Base-by-base conservation (phyloP, 2,797 vertebrate species). In the Echiichthys vipera region DNA sequence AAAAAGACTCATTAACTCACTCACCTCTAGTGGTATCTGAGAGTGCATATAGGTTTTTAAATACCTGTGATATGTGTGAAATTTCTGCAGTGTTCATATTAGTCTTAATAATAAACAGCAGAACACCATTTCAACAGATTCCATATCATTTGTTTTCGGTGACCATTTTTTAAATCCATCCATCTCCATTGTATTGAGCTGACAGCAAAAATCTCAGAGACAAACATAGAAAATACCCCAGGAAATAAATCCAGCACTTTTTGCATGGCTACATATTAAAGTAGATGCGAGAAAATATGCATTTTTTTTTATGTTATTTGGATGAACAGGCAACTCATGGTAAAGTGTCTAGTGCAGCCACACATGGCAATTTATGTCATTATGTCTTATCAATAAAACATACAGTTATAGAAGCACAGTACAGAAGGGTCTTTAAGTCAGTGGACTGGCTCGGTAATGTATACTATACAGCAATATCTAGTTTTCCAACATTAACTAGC, bases 1-100 rank as follows among this genome's bases (percentile, higher is more conserved):
- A 47, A 64, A 14, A 30, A 56, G 24, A 54, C 57, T 57, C 42
- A 27, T 72, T 58, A n/a, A 45, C 27, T 62, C 25, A 55, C 32
- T 30, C 22, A 11, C 13, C 17, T 11, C 2, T 29, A 4, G 36
- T 18, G n/a, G 25, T 39, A 30, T 57, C 37, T 14, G 15, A 27
- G 25, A 32, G 66, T 71, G 15, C 42, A 57, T 20, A 64, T 11
- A 49, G 5, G 37, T 65, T 58, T 18, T 46, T 0, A 54, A 13
- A 56, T 24, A 27, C 20, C 39, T 3, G 20, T 27, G 3, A 24
- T n/a, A 34, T 53, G 3, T 53, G 14, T 50, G 30, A 39, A 6
- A 55, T 43, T 14, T 36, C 2, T 58, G 13, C 5, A 42, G 39
- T 0, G 1, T 32, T 63, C n/a, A 34, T n/a, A 14, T 29, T 12